Evolutionary conservation across 92 coral and sea anemone genomes (phyloP), one percentile per base, ranked within the genome.

Genomic region (Heliopora coerulea): DNA sequence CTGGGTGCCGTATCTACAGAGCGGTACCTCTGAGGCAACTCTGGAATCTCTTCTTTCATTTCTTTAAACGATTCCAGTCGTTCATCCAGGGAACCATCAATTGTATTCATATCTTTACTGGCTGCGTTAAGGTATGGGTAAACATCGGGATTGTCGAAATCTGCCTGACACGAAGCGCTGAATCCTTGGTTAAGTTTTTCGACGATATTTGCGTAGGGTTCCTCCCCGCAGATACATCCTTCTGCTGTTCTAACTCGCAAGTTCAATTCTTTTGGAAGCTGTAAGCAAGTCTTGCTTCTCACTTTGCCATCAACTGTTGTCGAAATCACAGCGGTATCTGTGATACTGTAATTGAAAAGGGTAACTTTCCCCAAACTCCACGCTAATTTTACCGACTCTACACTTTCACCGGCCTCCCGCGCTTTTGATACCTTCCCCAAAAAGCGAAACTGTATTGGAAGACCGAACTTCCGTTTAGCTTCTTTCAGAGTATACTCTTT

Each of bases 151-250:
- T 50, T 33, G 5, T 68, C 60, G n/a, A 68, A 68, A 3, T 32
- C 59, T 10, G 17, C 23, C 26, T 46, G 60, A 19, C 29, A 20
- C 15, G 75, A 46, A n/a, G 41, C 24, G 12, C 49, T 1, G 1
- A 68, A 49, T 29, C 28, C 40, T 27, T 50, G 27, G 75, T 68
- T 29, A 13, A 70, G 63, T 1, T 62, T 54, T 30, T 54, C 30
- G 6, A 70, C 77, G n/a, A 70, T 54, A 13, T 70, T 70, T 35
- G 30, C 42, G 63, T 95, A 95, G 50, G 86, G 87, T 67, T 90
- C 87, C 50, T 95, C 96, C 44, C 88, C 99, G 19, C 80, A 52
- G 52, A 95, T 79, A 9, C 90, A 90, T 8, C 99, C 99, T 25
- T 86, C 80, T 0, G 99, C 96, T 5, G 82, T 91, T 17, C 85